Percentiles rank a stretch among this genome's conserved stretches.
phyloP scores from a whole-genome alignment of 1,140 invertebrate genomes.

The Cherax destructor region DNA sequence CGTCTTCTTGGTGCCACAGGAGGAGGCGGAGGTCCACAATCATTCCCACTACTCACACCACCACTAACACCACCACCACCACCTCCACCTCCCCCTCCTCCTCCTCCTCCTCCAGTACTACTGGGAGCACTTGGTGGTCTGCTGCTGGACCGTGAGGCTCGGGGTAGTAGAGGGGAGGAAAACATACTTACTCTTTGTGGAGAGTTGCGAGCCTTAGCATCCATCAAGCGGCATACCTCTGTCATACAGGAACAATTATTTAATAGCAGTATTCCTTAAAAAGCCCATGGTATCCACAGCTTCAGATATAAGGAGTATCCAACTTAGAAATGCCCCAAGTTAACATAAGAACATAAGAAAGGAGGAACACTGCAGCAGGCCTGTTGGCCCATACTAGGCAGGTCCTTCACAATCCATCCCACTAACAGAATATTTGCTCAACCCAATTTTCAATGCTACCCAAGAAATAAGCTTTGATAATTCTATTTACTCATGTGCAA shows the following conservation, averaged over 20 bases:
- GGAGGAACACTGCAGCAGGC: too few relatives aligned
- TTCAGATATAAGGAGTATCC: too few relatives aligned
- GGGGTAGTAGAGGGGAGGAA: slow-evolving; percentile 61
- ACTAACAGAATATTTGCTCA: too few relatives aligned
- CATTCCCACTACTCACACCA: slow-evolving; percentile 57
- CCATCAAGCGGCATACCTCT: slow-evolving; percentile 74
- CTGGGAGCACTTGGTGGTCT: slow-evolving; percentile 58
- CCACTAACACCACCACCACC: slow-evolving; percentile 49
- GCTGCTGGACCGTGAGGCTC: slow-evolving; percentile 67
- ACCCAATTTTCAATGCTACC: too few relatives aligned
- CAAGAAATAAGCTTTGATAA: too few relatives aligned
- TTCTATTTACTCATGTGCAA: too few relatives aligned
- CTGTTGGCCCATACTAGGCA: too few relatives aligned
- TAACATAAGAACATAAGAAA: too few relatives aligned
- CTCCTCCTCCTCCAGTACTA: slow-evolving; percentile 47
- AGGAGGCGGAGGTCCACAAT: slow-evolving; percentile 51
- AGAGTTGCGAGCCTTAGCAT: slow-evolving; percentile 67
- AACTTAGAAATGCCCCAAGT: too few relatives aligned
- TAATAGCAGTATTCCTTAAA: too few relatives aligned
- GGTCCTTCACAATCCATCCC: too few relatives aligned
- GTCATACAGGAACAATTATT: slow-evolving; percentile 72
- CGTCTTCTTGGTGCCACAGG: slow-evolving; percentile 65
- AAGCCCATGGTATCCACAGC: too few relatives aligned
- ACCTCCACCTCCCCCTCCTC: slow-evolving; percentile 54
- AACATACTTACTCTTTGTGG: slow-evolving; percentile 70